Percentiles rank a stretch among this genome's conserved stretches.
Evolutionary conservation across 1,140 invertebrate genomes (phyloP).

Genomic region (Plutomurus gul): DNA sequence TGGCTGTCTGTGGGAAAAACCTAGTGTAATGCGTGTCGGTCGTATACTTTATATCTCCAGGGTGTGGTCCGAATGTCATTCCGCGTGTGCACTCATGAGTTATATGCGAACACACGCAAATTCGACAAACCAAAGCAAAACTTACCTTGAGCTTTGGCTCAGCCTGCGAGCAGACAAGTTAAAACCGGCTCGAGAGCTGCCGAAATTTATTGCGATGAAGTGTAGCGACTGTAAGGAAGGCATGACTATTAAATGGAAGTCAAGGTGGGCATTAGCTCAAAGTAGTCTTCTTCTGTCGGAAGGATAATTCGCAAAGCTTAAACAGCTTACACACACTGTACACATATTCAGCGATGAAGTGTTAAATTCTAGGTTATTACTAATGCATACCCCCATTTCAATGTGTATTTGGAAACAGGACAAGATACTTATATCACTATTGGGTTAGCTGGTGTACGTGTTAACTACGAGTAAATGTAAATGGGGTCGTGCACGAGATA

Average conservation of each 20-base stretch:
- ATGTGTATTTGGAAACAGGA: too few relatives aligned
- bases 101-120: constrained; percentile 17
- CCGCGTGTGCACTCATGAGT: not conserved
- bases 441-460: too few relatives aligned
- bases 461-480: too few relatives aligned
- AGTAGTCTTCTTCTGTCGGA: not conserved
- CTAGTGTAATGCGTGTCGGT: not conserved
- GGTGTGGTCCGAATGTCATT: constrained; percentile 9
- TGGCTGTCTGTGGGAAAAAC: not conserved
- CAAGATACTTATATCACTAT: too few relatives aligned
- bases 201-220: not conserved
- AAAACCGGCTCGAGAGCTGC: too few relatives aligned
- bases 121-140: too few relatives aligned
- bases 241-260: not conserved
- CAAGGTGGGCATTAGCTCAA: not conserved
- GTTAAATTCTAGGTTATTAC: too few relatives aligned
- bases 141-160: too few relatives aligned
- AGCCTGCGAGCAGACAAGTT: too few relatives aligned
- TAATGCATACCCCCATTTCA: too few relatives aligned
- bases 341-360: not conserved
- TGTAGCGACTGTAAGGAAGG: not conserved
- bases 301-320: not conserved
- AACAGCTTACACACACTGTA: not conserved
- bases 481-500: too few relatives aligned
- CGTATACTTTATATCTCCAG: not conserved